Base-by-base conservation (phyloP, 2,888 invertebrate species). In the Heliconius charithonia region DNA sequence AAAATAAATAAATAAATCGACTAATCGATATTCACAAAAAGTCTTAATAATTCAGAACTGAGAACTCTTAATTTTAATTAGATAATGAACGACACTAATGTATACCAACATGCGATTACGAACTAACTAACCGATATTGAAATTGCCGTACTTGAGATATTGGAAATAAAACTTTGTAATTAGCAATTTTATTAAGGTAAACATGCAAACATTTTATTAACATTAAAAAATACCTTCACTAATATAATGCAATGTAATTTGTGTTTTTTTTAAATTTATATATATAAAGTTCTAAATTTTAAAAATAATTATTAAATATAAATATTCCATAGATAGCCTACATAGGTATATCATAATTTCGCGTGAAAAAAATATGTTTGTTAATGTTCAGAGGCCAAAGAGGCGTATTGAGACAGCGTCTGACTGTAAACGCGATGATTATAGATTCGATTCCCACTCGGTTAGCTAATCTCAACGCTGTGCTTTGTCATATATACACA, bases 11-110 rank as follows among this genome's bases (percentile, higher is more conserved):
- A 32, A 37, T 59, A 72, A 27, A 56, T 13, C 3, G 22, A 59
- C 13, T 37, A 59, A 72, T 37, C 32, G 56, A 59, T 72, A n/a
- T 32, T 32, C 9, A 59, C 59, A 56, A 71, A 56, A 72, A 32
- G 0, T 32, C 13, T 22, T 51, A 25, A 71, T 56, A 71, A 71
- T 56, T 32, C 13, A 2, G 22, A 56, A 22, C n/a, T 56, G n/a
- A 16, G n/a, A 13, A 56, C 12, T 32, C 13, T 59, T 72, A 32
- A 32, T 59, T 32, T 32, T 25, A 59, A 32, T 32, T 32, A 59
- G 72, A 72, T 72, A 72, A 32, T 56, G 32, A 12, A 16, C 3
- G 29, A 3, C 7, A 32, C n/a, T 32, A 67, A 41, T 41, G 10
- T 67, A n/a, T 32, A 32, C 13, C 32, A 56, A 72, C n/a, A 16